phyloP scores from a whole-genome alignment of 2,113 vertebrate genomes.

The Channa maculata region DNA sequence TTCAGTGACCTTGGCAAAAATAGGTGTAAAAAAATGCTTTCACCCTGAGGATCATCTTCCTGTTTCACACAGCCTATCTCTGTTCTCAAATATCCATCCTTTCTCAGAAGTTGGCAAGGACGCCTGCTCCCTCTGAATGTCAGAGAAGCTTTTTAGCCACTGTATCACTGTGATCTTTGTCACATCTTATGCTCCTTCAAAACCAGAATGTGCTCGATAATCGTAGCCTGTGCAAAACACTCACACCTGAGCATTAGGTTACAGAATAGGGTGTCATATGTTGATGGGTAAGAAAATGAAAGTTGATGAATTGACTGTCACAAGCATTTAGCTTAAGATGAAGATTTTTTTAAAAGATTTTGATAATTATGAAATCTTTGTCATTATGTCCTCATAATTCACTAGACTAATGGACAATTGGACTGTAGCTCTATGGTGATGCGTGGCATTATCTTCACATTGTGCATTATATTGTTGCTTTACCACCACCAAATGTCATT shows the following conservation, averaged over 20 bases:
- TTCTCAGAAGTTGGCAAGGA: conserved; percentile 27
- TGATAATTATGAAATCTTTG: no score
- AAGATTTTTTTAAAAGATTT: background rate
- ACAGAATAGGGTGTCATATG: background rate
- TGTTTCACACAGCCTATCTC: conserved; percentile 22
- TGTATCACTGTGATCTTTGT: conserved; percentile 8
- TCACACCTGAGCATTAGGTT: conserved; percentile 16
- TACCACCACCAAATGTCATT: background rate
- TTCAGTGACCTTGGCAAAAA: conserved; percentile 35
- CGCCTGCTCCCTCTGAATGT: conserved; percentile 22
- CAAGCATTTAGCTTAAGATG: conserved; percentile 12
- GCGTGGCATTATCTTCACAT: no score
- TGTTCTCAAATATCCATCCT: conserved; percentile 21
- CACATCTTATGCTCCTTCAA: conserved; percentile 15
- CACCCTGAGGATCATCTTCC: conserved; percentile 23
- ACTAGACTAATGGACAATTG: no score
- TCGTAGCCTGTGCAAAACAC: background rate
- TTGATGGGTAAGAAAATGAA: conserved; percentile 19
- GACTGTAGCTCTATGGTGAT: no score
- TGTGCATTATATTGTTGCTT: no score
- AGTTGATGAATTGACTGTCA: conserved; percentile 34
- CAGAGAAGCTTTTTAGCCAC: conserved; percentile 1
- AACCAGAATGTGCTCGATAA: background rate
- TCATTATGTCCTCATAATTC: no score
- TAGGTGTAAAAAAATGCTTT: conserved; percentile 1